A percentile compares a stretch with the other conserved stretches of the same genome.
Conservation (phyloP, 2,888 invertebrate species). For the Acrobasis consociella region DNA sequence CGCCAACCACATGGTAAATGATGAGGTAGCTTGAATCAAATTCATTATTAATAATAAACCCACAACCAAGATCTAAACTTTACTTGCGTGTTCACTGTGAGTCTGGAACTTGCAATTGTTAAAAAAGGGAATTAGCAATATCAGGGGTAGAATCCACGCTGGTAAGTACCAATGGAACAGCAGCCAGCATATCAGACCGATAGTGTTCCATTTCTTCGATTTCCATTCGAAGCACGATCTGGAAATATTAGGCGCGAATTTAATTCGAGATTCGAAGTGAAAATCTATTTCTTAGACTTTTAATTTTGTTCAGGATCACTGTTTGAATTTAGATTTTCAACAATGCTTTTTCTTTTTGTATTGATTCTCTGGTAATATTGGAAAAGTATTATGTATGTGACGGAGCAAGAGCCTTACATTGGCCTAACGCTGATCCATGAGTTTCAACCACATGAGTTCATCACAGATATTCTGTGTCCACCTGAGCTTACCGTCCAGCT, state of each 20-base stretch:
- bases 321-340: background rate
- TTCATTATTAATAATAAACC: no score
- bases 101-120: conserved; percentile 50
- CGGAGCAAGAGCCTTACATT: no score
- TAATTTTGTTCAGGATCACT: conserved; percentile 25
- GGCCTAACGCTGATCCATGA: no score
- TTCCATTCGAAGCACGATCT: conserved; percentile 98
- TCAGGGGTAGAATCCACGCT: conserved; percentile 94
- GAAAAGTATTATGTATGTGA: no score
- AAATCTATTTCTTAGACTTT: conserved; percentile 5
- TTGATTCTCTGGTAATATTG: no score
- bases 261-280: conserved; percentile 1
- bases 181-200: conserved; percentile 91
- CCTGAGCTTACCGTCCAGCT: no score
- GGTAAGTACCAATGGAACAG: conserved; percentile 94
- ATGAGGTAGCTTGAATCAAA: no score
- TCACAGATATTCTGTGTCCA: no score
- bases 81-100: no score
- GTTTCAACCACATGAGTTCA: no score
- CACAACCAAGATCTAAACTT: no score
- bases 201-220: conserved; percentile 89
- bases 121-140: conserved; percentile 92
- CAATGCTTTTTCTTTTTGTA: background rate
- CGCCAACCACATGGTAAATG: no score
- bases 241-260: conserved; percentile 39